Evolutionary conservation across 2,888 invertebrate species (phyloP).

Genomic region (Diogma glabrata): DNA sequence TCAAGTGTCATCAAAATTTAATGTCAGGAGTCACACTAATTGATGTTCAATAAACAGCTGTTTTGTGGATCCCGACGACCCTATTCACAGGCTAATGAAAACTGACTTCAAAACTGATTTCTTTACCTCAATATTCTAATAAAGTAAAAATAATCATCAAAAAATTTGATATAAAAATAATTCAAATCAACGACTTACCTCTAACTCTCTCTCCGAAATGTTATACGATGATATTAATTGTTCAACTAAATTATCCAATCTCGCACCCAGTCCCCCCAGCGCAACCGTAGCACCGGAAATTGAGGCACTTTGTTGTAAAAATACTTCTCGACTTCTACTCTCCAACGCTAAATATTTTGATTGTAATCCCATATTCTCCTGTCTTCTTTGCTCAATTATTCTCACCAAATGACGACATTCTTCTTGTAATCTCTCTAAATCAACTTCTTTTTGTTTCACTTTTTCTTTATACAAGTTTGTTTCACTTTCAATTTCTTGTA

Average conservation of each 20-base stretch:
- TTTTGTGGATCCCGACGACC: too few relatives aligned
- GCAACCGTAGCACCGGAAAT: constrained; percentile 59
- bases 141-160: background rate
- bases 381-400: constrained; percentile 68
- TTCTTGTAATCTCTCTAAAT: constrained; percentile 52
- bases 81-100: too few relatives aligned
- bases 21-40: too few relatives aligned
- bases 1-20: too few relatives aligned
- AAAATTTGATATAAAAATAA: background rate
- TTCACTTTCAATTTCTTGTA: constrained; percentile 59
- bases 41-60: too few relatives aligned
- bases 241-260: constrained; percentile 58
- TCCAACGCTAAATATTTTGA: constrained; percentile 52
- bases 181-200: constrained; percentile 37
- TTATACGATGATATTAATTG: constrained; percentile 60
- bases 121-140: too few relatives aligned
- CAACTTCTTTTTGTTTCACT: constrained; percentile 41
- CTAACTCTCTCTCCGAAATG: constrained; percentile 62
- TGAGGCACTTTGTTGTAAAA: constrained; percentile 56
- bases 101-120: too few relatives aligned
- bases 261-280: constrained; percentile 52
- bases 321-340: constrained; percentile 47
- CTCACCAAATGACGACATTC: constrained; percentile 69
- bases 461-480: constrained; percentile 30
- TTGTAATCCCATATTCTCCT: constrained; percentile 54